phyloP scores from a whole-genome alignment of 1,140 invertebrate species.

The Phenacoccus solenopsis region DNA sequence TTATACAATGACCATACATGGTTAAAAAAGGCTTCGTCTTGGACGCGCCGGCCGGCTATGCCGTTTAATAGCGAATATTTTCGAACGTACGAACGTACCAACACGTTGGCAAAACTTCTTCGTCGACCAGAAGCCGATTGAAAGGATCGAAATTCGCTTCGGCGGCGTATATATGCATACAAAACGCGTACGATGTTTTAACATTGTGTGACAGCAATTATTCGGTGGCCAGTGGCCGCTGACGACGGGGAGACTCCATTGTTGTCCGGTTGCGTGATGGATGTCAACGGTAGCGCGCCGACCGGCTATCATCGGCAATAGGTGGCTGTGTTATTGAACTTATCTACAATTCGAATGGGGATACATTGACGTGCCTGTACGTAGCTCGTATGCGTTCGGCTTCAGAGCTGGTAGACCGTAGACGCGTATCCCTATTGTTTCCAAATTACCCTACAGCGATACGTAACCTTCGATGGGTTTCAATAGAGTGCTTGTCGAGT shows the following conservation, averaged over 20 bases:
- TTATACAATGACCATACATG: too few relatives aligned
- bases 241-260: neutral
- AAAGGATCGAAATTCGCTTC: too few relatives aligned
- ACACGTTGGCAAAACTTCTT: too few relatives aligned
- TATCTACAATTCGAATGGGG: neutral
- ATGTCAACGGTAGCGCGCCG: neutral
- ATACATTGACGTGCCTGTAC: neutral
- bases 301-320: neutral
- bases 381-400: neutral
- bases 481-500: too few relatives aligned
- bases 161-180: too few relatives aligned
- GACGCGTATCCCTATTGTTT: neutral
- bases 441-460: neutral
- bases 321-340: neutral
- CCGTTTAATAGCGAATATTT: too few relatives aligned
- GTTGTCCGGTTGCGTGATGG: neutral
- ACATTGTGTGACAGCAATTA: slow-evolving; percentile 1
- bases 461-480: neutral
- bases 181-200: neutral
- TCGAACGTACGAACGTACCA: too few relatives aligned
- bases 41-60: neutral
- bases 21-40: too few relatives aligned
- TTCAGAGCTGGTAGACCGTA: neutral
- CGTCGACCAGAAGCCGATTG: too few relatives aligned
- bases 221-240: neutral